Percentiles rank a stretch among this genome's conserved stretches.
These are phyloP conservation scores for Eupithecia subfuscata DNA, from an alignment of 2,888 invertebrate species.

Conservation along the genomic window DNA sequence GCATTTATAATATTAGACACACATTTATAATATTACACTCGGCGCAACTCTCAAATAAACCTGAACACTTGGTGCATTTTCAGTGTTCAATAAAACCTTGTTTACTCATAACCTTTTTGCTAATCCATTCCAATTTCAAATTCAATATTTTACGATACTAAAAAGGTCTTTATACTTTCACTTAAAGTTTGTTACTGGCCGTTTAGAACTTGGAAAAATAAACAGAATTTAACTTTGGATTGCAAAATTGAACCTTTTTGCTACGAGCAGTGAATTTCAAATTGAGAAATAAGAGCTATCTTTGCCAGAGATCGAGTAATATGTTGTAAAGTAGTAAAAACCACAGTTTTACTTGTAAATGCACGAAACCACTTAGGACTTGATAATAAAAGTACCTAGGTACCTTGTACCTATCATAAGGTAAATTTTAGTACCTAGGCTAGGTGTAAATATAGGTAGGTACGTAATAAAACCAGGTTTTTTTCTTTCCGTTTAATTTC, in stretches of 20 bases:
- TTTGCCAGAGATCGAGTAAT: conserved; percentile 1
- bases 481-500: background rate
- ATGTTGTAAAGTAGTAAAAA: conserved; percentile 49
- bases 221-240: background rate
- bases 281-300: background rate
- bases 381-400: background rate
- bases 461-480: background rate
- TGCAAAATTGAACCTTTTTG: conserved; percentile 13
- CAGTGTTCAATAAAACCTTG: background rate
- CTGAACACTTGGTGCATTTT: background rate
- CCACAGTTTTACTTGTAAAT: conserved; percentile 63
- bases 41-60: background rate
- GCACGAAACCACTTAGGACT: conserved; percentile 52
- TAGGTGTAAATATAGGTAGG: background rate
- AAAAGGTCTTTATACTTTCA: conserved; percentile 16
- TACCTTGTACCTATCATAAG: background rate
- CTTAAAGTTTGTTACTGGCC: background rate
- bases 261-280: background rate
- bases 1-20: no score
- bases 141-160: conserved; percentile 6
- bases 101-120: conserved; percentile 30
- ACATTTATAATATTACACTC: no score
- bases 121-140: conserved; percentile 29
- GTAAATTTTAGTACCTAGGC: background rate
- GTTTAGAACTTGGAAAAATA: conserved; percentile 4